Evolutionary conservation across 2,888 invertebrate genomes (phyloP).

Genomic region (Exocentrus adspersus): DNA sequence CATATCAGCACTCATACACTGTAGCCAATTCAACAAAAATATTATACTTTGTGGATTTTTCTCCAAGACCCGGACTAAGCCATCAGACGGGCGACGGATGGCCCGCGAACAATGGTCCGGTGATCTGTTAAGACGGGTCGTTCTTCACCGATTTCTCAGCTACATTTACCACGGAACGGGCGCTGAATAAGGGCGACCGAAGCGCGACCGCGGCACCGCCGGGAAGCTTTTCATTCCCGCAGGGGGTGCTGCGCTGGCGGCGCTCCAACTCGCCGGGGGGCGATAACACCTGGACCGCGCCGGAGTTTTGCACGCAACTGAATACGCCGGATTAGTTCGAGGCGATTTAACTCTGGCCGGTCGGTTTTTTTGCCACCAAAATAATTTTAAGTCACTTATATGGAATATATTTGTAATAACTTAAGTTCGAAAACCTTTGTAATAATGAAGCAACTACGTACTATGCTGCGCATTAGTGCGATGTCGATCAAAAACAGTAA

Average conservation of each 20-base stretch:
- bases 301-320: slow-evolving; percentile 1
- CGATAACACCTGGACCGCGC: slow-evolving; percentile 20
- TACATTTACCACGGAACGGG: slow-evolving; percentile 64
- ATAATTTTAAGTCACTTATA: too few species aligned
- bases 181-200: slow-evolving; percentile 57
- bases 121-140: slow-evolving; percentile 64
- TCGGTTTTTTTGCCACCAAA: slow-evolving; percentile 10
- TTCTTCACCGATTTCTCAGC: slow-evolving; percentile 65
- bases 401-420: too few species aligned
- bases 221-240: too few species aligned
- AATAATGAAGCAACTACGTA: neutral
- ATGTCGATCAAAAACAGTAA: neutral
- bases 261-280: slow-evolving; percentile 6
- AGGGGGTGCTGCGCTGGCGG: slow-evolving; percentile 12
- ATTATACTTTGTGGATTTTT: too few species aligned
- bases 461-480: neutral
- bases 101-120: slow-evolving; percentile 57
- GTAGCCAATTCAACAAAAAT: too few species aligned
- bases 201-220: too few species aligned
- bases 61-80: neutral
- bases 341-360: slow-evolving; percentile 15
- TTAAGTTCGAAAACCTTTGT: too few species aligned
- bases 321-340: slow-evolving; percentile 14
- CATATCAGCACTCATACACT: too few species aligned
- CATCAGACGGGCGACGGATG: slow-evolving; percentile 57